These are phyloP conservation scores for Anolis carolinensis DNA, from an alignment of 2,113 vertebrate genomes.

Conservation along the genomic window DNA sequence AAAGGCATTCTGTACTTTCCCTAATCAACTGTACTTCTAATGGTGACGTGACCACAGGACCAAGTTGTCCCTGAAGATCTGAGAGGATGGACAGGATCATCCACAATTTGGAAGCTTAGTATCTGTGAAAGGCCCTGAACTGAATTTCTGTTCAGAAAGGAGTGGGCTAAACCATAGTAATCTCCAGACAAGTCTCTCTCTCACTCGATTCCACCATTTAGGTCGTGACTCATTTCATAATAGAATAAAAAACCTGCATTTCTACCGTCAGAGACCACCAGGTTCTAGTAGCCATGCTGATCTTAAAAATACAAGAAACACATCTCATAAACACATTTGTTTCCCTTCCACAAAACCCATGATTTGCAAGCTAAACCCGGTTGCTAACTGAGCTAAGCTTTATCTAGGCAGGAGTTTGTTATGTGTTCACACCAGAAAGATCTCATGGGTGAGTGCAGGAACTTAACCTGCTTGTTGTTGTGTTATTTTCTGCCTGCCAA, in stretches of 20 bases:
- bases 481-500: constrained; percentile 6
- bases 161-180: background rate
- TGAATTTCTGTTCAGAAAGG: background rate
- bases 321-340: background rate
- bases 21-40: background rate
- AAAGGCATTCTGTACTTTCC: background rate
- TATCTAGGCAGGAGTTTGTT: background rate
- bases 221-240: background rate
- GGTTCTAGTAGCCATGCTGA: background rate
- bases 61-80: background rate
- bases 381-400: background rate
- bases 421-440: background rate
- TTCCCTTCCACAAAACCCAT: background rate
- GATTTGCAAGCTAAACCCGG: background rate
- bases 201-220: background rate
- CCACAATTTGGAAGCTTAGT: background rate
- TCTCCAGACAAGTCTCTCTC: background rate
- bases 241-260: background rate
- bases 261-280: background rate
- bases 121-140: too few relatives aligned
- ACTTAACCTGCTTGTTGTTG: background rate
- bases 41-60: background rate
- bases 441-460: background rate
- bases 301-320: background rate
- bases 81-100: background rate